Percentiles rank a stretch among this genome's conserved stretches.
Conservation (phyloP, 2,888 invertebrate species). For the Diogma glabrata region DNA sequence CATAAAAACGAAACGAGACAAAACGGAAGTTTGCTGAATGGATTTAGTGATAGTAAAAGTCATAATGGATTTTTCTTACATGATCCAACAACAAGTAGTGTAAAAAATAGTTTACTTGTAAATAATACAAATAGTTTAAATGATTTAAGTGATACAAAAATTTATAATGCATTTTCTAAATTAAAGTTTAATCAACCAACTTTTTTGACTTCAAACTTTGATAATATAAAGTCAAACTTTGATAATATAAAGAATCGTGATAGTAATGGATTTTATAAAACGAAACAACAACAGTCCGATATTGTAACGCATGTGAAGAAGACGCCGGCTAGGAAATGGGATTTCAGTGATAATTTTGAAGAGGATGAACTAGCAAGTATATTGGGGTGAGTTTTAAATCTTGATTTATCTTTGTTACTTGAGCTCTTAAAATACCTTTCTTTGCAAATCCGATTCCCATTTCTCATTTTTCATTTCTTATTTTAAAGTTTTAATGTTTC, state of each 20-base stretch:
- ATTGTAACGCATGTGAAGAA: neutral
- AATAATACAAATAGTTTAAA: constrained; percentile 14
- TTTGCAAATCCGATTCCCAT: no score
- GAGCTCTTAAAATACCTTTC: no score
- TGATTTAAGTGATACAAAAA: constrained; percentile 15
- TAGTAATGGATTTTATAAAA: neutral
- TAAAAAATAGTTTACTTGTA: neutral
- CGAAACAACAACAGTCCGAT: neutral
- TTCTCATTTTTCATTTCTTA: no score
- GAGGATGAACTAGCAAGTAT: constrained; percentile 60
- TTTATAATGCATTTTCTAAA: constrained; percentile 21
- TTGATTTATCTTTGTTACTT: no score
- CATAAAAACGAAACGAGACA: neutral
- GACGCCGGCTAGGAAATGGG: neutral
- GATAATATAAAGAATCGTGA: neutral
- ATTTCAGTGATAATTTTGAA: constrained; percentile 14
- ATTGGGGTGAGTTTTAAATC: constrained; percentile 50
- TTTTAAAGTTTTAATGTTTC: neutral
- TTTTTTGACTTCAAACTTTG: neutral
- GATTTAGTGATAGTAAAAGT: constrained; percentile 4
- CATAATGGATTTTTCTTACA: constrained; percentile 20
- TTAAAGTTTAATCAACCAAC: constrained; percentile 12
- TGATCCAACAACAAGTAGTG: constrained; percentile 13
- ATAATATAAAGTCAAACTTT: neutral
- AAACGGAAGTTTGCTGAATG: constrained; percentile 7